These are phyloP conservation scores for Mythimna vitellina DNA, from an alignment of 2,888 invertebrate genomes.

Conservation along the genomic window DNA sequence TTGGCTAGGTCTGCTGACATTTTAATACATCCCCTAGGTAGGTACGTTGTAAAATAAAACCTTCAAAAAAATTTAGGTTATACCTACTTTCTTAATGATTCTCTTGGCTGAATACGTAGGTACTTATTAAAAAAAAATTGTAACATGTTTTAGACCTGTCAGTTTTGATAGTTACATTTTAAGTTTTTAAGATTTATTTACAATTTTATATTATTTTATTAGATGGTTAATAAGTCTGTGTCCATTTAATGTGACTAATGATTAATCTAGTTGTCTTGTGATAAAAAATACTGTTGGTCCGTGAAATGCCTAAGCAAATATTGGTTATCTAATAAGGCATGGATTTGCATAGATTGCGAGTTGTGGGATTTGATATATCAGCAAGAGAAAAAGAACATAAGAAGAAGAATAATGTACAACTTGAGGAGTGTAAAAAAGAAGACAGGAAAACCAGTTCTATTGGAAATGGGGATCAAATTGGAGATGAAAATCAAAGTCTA, in stretches of 20 bases:
- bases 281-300: slow-evolving; percentile 21
- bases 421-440: slow-evolving; percentile 7
- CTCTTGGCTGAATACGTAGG: not conserved
- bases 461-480: slow-evolving; percentile 11
- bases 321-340: slow-evolving; percentile 47
- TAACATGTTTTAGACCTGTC: slow-evolving; percentile 28
- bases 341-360: slow-evolving; percentile 68
- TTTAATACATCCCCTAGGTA: too few species aligned
- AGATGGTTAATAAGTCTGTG: slow-evolving; percentile 43
- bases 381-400: slow-evolving; percentile 30
- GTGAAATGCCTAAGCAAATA: slow-evolving; percentile 20
- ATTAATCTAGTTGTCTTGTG: slow-evolving; percentile 25
- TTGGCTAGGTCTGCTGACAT: too few species aligned
- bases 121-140: not conserved
- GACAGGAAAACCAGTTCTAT: slow-evolving; percentile 11
- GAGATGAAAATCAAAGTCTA: slow-evolving; percentile 6
- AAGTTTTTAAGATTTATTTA: slow-evolving; percentile 60
- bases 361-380: slow-evolving; percentile 64
- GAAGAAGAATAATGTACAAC: slow-evolving; percentile 31
- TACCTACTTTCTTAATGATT: too few species aligned
- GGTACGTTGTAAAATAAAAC: not conserved
- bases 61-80: not conserved
- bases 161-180: slow-evolving; percentile 61
- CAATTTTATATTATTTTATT: slow-evolving; percentile 52
- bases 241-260: slow-evolving; percentile 27